Evolutionary conservation across 2,113 vertebrate species (phyloP).

Genomic region (Craseonycteris thonglongyai): DNA sequence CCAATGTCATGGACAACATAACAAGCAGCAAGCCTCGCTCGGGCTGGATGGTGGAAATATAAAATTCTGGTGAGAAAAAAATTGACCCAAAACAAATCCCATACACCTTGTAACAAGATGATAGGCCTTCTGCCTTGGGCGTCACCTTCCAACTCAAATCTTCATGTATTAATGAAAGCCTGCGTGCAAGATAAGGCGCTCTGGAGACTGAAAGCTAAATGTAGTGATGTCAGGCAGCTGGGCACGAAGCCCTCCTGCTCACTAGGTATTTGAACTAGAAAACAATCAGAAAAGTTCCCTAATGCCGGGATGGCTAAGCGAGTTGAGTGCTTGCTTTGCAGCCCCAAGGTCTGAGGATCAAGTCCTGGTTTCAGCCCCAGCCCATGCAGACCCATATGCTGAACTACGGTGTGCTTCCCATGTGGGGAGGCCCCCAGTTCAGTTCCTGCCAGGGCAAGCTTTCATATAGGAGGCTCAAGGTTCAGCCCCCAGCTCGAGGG

Average conservation of each 20-base stretch:
- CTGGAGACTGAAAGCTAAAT: not conserved
- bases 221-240: not conserved
- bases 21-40: not conserved
- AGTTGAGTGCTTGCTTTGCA: no score
- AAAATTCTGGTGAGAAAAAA: conserved; percentile 8
- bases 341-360: no score
- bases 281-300: not conserved
- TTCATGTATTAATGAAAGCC: not conserved
- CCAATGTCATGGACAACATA: conserved; percentile 7
- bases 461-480: no score
- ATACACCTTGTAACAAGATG: not conserved
- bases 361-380: not conserved
- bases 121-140: not conserved
- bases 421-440: no score
- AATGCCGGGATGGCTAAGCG: no score
- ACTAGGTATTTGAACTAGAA: not conserved
- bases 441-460: no score
- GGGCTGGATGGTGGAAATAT: not conserved
- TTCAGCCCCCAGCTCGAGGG: no score
- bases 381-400: no score
- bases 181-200: not conserved
- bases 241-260: not conserved
- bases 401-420: no score
- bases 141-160: not conserved
- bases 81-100: not conserved